A percentile compares a stretch with the other conserved stretches of the same genome.
These are phyloP conservation scores for Pandemis heparana DNA, from an alignment of 2,888 invertebrate genomes.

Conservation along the genomic window DNA sequence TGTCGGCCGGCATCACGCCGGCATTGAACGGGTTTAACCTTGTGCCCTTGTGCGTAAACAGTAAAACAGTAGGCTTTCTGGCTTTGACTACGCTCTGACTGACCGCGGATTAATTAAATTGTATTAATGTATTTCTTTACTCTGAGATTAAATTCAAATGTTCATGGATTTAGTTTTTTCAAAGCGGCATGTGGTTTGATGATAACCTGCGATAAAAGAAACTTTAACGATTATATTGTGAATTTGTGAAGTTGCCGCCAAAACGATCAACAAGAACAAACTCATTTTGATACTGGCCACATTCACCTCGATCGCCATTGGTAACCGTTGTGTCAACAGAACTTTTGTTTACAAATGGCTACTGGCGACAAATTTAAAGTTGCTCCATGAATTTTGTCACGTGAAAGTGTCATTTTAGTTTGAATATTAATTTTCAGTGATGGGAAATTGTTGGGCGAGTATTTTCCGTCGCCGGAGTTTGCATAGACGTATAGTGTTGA, in stretches of 20 bases:
- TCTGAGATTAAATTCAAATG: slow-evolving; percentile 35
- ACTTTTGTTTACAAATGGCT: slow-evolving; percentile 80
- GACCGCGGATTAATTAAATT: too few species aligned
- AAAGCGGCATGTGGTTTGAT: background rate
- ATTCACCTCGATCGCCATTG: slow-evolving; percentile 70
- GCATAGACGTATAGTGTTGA: slow-evolving; percentile 89
- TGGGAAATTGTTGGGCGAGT: slow-evolving; percentile 77
- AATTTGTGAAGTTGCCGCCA: background rate
- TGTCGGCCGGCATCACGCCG: too few species aligned
- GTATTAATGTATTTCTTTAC: too few species aligned
- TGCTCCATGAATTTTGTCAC: slow-evolving; percentile 59
- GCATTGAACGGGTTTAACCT: slow-evolving; percentile 1
- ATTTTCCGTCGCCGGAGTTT: slow-evolving; percentile 67
- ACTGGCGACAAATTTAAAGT: slow-evolving; percentile 74
- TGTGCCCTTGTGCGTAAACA: slow-evolving; percentile 51
- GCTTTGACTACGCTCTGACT: too few species aligned
- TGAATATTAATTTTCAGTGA: slow-evolving; percentile 50
- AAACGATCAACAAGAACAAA: slow-evolving; percentile 47
- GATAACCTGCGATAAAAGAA: background rate
- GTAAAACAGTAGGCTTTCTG: too few species aligned
- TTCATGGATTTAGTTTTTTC: background rate
- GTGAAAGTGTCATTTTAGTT: slow-evolving; percentile 57
- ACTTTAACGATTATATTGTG: background rate
- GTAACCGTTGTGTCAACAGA: slow-evolving; percentile 81
- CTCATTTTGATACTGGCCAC: slow-evolving; percentile 65